phyloP scores from a whole-genome alignment of 2,797 vertebrate genomes.

The Potorous gilbertii region DNA sequence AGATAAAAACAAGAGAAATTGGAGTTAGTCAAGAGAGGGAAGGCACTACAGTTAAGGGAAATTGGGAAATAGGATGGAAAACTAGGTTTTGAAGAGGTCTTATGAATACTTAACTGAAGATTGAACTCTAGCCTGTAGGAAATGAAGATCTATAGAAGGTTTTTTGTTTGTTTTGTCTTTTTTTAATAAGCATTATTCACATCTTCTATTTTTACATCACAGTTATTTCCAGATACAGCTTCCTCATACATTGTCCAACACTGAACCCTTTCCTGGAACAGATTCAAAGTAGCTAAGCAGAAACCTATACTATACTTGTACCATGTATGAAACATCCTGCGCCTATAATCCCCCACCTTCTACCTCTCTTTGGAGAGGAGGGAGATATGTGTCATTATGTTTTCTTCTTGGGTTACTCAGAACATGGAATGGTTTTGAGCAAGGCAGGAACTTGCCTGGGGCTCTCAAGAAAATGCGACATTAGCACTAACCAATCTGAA shows the following conservation, averaged over 20 bases:
- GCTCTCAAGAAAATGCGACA: neutral
- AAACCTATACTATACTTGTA: neutral
- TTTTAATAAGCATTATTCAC: neutral
- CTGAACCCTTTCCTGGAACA: neutral
- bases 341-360: neutral
- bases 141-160: neutral
- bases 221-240: neutral
- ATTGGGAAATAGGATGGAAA: neutral
- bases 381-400: neutral
- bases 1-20: neutral
- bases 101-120: neutral
- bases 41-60: neutral
- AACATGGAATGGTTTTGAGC: neutral
- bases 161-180: neutral
- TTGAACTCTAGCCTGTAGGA: neutral
- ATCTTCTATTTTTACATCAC: neutral
- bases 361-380: neutral
- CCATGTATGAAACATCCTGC: neutral
- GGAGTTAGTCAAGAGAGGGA: neutral
- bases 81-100: neutral
- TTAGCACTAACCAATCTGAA: neutral
- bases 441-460: neutral
- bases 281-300: neutral
- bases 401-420: neutral
- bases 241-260: neutral